Evolutionary conservation across 2,113 vertebrate genomes (phyloP), one percentile per base, ranked within the genome.

Genomic region (Triplophysa tibetana): DNA sequence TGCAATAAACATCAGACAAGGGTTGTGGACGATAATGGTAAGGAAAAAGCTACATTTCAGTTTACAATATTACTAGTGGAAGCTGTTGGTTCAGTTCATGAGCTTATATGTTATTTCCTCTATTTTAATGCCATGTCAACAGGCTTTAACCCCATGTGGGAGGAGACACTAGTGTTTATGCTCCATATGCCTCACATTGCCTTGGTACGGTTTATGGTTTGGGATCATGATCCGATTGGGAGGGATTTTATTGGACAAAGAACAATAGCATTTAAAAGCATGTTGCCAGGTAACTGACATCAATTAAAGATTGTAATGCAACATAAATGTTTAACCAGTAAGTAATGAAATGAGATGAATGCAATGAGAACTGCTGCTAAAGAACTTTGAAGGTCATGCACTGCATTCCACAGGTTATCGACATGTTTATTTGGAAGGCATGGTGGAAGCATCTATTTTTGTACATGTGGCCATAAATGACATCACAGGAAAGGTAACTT

Each of bases 71-170:
- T 50, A 50, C 48, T 4, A 12, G 11, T 50, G 2, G 14, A 50
- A 2, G 8, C 4, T 50, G 2, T 50, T 50, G 48, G 48, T 50
- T 50, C 48, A 11, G 48, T 52, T 6, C 16, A 52, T 17, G 16
- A 26, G 7, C 56, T n/a, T 1, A 7, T 50, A 52, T 5, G 2
- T 52, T 16, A 58, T 21, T 2, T 58, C n/a, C 8, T 21, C 4
- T 58, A 60, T 68, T 78, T 67, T 26, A 38, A 38, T 38, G 33
- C 33, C 4, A 8, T 2, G 21, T 70, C 84, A 14, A 62, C 17
- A 99, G 97, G 98, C 0, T 99, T 99, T 87, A 99, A 99, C 87
- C 98, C 98, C 1, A 95, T 97, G 96, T 99, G 98, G 98, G 98
- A 99, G 87, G 97, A 98, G 70, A 99, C 96, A 0, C 78, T 99